Evolutionary conservation across 2,113 vertebrate species (phyloP), one percentile per base, ranked within the genome.

Genomic region (Pseudorasbora parva): DNA sequence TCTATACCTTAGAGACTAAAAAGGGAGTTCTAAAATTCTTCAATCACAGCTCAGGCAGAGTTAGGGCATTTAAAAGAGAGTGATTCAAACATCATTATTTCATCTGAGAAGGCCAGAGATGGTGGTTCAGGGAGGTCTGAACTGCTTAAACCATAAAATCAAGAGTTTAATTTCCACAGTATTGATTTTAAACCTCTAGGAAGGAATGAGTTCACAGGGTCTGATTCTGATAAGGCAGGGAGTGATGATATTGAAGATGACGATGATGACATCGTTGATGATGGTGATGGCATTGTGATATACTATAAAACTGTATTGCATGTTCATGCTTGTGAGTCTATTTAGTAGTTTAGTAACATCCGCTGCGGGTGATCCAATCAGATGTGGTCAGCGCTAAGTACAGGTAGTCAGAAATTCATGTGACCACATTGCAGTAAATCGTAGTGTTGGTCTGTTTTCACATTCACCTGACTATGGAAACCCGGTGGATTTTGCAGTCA

Each of bases 1-100:
- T 51, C 78, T 69, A 25, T 64, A 51, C 78, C 60, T 79, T n/a
- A 10, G 57, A 66, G 78, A 79, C 78, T 27, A 19, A 51, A 77
- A 69, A 81, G 43, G 49, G 45, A 81, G 71, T 71, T 81, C 64
- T 81, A 81, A 81, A 81, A 19, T 71, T 81, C 79, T 69, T 81
- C 78, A 81, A 69, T 81, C 79, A 81, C 30, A 41, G 47, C 64
- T 81, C 64, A 69, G 79, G 66, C 43, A 30, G 41, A 66, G 43
- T 66, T 79, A 51, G 49, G 60, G 62, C 64, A n/a, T 81, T 69
- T 69, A 54, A 69, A 81, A 51, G 30, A 81, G 30, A 47, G 30
- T n/a, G 30, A 54, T 69, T 69, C 27, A 69, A 81, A 81, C 57
- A 79, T 62, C 78, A 79, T 79, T 79, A 79, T 66, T 79, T 79